Evolutionary conservation across 2,888 invertebrate species (phyloP), one percentile per base, ranked within the genome.

Genomic region (Bembecia ichneumoniformis): DNA sequence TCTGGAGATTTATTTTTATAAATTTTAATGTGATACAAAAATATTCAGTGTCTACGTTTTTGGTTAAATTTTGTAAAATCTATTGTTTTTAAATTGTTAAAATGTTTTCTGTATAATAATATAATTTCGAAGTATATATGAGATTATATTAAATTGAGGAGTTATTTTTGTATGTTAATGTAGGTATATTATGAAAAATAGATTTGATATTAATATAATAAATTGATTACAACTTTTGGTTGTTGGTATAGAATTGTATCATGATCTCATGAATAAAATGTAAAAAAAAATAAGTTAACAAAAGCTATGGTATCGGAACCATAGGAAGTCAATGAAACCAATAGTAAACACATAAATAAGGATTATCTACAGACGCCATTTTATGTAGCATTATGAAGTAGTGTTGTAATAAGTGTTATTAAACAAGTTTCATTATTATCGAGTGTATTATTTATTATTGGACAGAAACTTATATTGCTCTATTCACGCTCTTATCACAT

Each of bases 121-220:
- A 58, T 67, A 69, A 68, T 69, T 74, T 62, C 76, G 14, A 40
- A 14, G n/a, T 40, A 13, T 13, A 80, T 68, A 77, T 77, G 80
- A 82, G 77, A 83, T 83, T 81, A 28, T 28, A 79, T 73, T 71
- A 66, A 69, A 69, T 65, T 68, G 67, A 64, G 72, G 67, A 73
- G 66, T 82, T 82, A 83, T 83, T 82, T 86, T 83, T 83, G 65
- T 82, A 82, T 77, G 71, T 62, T 62, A 58, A 54, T 62, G 58
- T 59, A 57, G 51, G 57, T 51, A 54, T 58, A 58, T 58, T 57
- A 55, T 56, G 57, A 52, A 51, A 58, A 53, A 47, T 56, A 50
- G 28, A 55, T 63, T 62, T 67, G 66, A 66, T 66, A 58, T 63
- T 64, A 73, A 73, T 74, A 74, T 74, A 73, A 74, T 74, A 74